Evolutionary conservation across 2,797 vertebrate genomes (phyloP), one percentile per base, ranked within the genome.

Genomic region (Diceros bicornis): DNA sequence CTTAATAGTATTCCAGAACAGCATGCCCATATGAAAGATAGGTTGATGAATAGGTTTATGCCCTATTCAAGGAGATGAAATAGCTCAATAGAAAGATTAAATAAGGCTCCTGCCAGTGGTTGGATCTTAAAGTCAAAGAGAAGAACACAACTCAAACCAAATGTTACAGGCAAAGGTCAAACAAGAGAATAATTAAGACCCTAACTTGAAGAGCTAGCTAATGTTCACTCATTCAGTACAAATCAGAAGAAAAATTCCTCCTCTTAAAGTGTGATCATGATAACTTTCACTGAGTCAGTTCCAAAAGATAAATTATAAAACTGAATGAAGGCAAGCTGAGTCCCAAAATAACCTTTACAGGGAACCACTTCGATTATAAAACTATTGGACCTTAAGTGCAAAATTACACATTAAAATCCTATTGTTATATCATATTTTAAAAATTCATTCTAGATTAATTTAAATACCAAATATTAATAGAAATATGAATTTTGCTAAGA

Each of bases 111-210:
- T 81, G 75, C 78, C 85, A 95, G 79, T 91, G 66, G 57, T 4
- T 95, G 93, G 86, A 95, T 93, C 89, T 91, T 97, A 94, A 90
- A 95, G 83, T 96, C 94, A 96, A 90, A 97, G 93, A 94, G 55
- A 93, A 93, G 69, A 91, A 94, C 77, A 97, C 96, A 94, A 94
- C 75, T 95, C 94, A 96, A 94, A 97, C 89, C 96, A 96, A 96
- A 97, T 95, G 79, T 93, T 96, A 95, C 61, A 93, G 89, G 71
- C 91, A 96, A 97, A 97, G 94, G 91, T 96, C 97, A 97, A 96
- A 94, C 68, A 87, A 68, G 50, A 95, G 84, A 96, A 77, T 91
- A 94, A 96, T 96, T 96, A 96, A 91, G 78, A 96, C 29, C 57
- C 92, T 87, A 89, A 86, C 92, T 62, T 96, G 89, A 96, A 96